Evolutionary conservation across 2,797 vertebrate genomes (phyloP), one percentile per base, ranked within the genome.

Genomic region (Harpagifer antarcticus): DNA sequence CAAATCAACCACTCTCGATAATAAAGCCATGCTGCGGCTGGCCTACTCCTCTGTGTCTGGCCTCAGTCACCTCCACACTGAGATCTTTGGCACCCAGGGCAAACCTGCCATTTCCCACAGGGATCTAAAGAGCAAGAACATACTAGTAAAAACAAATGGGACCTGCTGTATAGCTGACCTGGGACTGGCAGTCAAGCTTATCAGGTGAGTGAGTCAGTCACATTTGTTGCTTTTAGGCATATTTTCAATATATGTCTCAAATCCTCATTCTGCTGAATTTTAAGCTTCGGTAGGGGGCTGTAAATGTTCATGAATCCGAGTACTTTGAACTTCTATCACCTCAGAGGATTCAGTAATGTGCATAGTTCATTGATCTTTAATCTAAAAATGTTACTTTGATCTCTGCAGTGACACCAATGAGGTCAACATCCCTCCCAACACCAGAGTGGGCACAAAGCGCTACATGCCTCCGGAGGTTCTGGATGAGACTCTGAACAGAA

Each of bases 51-150:
- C 97, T 0, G 96, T 98, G 55, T 98, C 97, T 0, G 98, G 98
- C 56, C 93, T 99, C 3, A 98, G 97, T 83, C 98, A 99, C 88
- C 93, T 99, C 73, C 98, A 99, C 89, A 99, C 97, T 0, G 98
- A 99, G 92, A 99, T 99, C 92, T 98, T 98, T 31, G 98, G 98
- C 63, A 99, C 97, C 12, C 97, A 99, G 91, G 98, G 97, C 76
- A 99, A 99, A 80, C 98, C 98, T 0, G 97, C 98, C 55, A 99
- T 99, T 58, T 97, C 98, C 74, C 98, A 99, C 88, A 93, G 98
- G 57, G 98, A 99, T 79, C 95, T 99, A 49, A 99, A 99, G 95
- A 99, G 97, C 76, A 99, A 99, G 92, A 99, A 99, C 84, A 97
- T 99, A 85, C 91, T 99, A 90, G 97, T 98, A 86, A 99, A 99